These are phyloP conservation scores for Tachysurus fulvidraco DNA, from an alignment of 2,113 vertebrate species.

Conservation along the genomic window DNA sequence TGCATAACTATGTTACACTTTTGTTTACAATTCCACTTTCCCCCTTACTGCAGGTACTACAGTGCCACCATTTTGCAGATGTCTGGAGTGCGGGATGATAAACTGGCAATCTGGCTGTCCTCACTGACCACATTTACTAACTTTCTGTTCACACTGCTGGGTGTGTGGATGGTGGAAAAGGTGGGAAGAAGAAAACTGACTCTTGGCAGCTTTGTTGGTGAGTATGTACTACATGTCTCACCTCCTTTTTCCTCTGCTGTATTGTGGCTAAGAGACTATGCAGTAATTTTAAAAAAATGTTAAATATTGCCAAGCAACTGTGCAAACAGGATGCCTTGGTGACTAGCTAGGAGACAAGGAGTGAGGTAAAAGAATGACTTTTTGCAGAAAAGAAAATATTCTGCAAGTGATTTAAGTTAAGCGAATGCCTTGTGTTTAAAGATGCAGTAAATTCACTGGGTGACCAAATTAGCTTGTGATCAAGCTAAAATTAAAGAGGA, in stretches of 20 bases:
- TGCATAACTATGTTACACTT: not conserved
- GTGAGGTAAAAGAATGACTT: not conserved
- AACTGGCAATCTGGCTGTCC: slow-evolving; percentile 92
- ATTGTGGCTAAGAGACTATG: not conserved
- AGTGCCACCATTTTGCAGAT: slow-evolving; percentile 99
- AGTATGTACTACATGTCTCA: slow-evolving; percentile 37
- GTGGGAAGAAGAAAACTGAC: slow-evolving; percentile 92
- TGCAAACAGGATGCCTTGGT: not conserved
- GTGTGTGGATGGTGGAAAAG: slow-evolving; percentile 95
- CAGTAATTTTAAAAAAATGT: not conserved
- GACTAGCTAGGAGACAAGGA: slow-evolving; percentile 13
- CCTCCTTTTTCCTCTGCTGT: not conserved
- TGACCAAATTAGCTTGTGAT: not conserved
- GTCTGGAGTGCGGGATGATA: slow-evolving; percentile 92
- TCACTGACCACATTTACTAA: slow-evolving; percentile 92
- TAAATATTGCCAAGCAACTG: slow-evolving; percentile 17
- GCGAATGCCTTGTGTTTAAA: not conserved
- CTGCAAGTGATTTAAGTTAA: not conserved
- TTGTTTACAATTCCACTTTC: not conserved
- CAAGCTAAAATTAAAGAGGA: not conserved
- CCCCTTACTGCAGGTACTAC: slow-evolving; percentile 83
- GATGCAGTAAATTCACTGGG: not conserved
- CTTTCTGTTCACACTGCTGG: slow-evolving; percentile 92
- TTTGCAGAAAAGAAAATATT: not conserved
- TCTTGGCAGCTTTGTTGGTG: slow-evolving; percentile 87